Percentiles rank a stretch among this genome's conserved stretches.
phyloP scores from a whole-genome alignment of 2,797 vertebrate species.

The Adrianichthys oophorus region DNA sequence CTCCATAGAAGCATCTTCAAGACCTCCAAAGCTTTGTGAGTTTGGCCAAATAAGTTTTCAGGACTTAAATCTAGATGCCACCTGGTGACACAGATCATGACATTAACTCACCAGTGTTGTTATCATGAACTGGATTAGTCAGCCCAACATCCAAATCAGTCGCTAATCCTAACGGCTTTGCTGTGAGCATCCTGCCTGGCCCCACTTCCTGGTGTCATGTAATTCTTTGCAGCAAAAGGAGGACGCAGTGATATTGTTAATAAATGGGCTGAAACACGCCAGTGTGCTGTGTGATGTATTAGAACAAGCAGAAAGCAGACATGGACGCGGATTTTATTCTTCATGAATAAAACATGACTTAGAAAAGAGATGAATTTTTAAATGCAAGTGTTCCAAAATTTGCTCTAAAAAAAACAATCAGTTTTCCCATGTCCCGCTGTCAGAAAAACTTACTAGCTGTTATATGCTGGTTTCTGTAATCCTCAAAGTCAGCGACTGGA shows the following conservation, averaged over 20 bases:
- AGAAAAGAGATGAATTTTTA: conserved; percentile 46
- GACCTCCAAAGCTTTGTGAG: too few species aligned
- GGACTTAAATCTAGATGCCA: too few species aligned
- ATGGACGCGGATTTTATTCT: conserved; percentile 39
- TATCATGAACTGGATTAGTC: neutral
- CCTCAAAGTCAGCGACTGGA: conserved; percentile 2
- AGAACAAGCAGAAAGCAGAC: conserved; percentile 51
- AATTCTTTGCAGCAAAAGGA: conserved; percentile 40
- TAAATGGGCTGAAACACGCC: conserved; percentile 52
- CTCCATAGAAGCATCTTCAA: too few species aligned
- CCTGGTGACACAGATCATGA: conserved; percentile 6
- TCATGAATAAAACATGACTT: conserved; percentile 71
- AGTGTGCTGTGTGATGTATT: conserved; percentile 55
- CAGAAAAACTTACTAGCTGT: neutral
- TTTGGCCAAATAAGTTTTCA: too few species aligned
- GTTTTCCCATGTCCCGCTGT: conserved; percentile 6
- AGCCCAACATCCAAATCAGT: conserved; percentile 5
- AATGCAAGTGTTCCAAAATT: conserved; percentile 20
- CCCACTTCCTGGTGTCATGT: conserved; percentile 42
- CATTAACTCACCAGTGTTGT: conserved; percentile 5
- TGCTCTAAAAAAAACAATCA: conserved; percentile 1
- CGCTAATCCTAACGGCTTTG: conserved; percentile 28
- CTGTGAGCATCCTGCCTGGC: conserved; percentile 19
- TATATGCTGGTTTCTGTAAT: conserved; percentile 12
- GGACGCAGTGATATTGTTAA: conserved; percentile 59